Conservation (phyloP, 2,888 invertebrate genomes). For the Caenorhabditis becei region DNA sequence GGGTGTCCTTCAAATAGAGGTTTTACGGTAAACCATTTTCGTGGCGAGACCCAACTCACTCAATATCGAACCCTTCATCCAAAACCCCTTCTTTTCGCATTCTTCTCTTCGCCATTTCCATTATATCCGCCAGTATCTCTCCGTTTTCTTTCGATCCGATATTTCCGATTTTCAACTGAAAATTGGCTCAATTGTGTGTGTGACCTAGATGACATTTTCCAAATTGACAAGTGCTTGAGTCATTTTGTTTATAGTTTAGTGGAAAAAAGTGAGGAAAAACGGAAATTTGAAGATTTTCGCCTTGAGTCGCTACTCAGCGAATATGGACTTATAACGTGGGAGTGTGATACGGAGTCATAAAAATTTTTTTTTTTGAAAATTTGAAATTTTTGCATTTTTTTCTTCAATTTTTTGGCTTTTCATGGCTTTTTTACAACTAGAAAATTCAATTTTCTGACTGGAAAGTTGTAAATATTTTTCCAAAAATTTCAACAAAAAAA, state of each 20-base stretch:
- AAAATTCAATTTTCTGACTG: too few species aligned
- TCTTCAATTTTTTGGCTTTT: too few species aligned
- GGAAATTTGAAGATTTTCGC: too few species aligned
- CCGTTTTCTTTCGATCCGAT: slow-evolving; percentile 74
- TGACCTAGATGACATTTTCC: slow-evolving; percentile 5
- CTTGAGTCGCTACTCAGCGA: too few species aligned
- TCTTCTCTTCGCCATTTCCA: slow-evolving; percentile 71
- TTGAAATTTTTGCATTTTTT: too few species aligned
- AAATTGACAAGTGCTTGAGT: not conserved
- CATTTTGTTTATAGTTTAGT: not conserved
- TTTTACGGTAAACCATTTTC: too few species aligned
- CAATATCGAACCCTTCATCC: slow-evolving; percentile 73
- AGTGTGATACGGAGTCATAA: too few species aligned
- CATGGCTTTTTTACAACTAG: not conserved
- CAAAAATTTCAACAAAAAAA: not conserved
- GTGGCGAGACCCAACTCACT: slow-evolving; percentile 64
- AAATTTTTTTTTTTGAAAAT: too few species aligned
- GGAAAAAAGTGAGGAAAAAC: too few species aligned
- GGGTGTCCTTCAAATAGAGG: too few species aligned
- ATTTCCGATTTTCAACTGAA: slow-evolving; percentile 72
- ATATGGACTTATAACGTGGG: too few species aligned
- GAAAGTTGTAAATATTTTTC: too few species aligned
- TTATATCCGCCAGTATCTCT: slow-evolving; percentile 73
- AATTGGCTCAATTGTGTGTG: slow-evolving; percentile 20
- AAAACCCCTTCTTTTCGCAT: slow-evolving; percentile 72